These are phyloP conservation scores for Holothuria scabra DNA, from an alignment of 53 echinoderm and acorn worm genomes.

Conservation along the genomic window DNA sequence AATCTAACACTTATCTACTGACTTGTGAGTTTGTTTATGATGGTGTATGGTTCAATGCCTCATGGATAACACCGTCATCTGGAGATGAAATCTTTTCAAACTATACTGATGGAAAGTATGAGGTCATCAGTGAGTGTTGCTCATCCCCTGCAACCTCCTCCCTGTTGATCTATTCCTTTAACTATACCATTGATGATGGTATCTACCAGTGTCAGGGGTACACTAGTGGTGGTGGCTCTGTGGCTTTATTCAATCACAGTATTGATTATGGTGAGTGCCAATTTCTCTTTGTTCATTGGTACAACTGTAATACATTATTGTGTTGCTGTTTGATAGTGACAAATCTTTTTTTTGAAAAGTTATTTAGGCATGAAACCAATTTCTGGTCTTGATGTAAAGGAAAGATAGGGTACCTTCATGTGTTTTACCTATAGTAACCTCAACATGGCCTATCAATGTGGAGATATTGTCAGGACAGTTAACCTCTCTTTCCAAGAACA, in stretches of 20 bases:
- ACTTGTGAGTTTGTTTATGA: constrained; percentile 2
- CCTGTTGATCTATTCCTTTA: constrained; percentile 12
- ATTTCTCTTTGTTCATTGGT: too few species aligned
- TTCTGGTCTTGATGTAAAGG: too few species aligned
- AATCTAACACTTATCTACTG: background rate
- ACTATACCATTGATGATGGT: background rate
- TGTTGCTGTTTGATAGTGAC: too few species aligned
- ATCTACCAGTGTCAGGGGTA: constrained; percentile 1
- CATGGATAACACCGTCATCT: background rate
- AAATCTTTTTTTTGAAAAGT: too few species aligned
- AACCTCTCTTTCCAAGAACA: too few species aligned
- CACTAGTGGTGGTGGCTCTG: constrained; percentile 4
- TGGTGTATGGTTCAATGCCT: background rate
- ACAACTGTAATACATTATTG: too few species aligned
- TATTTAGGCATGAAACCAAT: too few species aligned
- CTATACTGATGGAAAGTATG: background rate
- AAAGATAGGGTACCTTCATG: too few species aligned
- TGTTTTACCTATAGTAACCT: too few species aligned
- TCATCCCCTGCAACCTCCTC: background rate
- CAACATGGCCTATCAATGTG: too few species aligned
- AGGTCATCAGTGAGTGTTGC: background rate
- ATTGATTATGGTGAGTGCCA: constrained; percentile 3
- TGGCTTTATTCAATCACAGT: background rate
- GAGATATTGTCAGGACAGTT: too few species aligned
- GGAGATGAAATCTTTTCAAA: background rate